phyloP scores from a whole-genome alignment of 2,888 invertebrate genomes.

The Drosophila dives region DNA sequence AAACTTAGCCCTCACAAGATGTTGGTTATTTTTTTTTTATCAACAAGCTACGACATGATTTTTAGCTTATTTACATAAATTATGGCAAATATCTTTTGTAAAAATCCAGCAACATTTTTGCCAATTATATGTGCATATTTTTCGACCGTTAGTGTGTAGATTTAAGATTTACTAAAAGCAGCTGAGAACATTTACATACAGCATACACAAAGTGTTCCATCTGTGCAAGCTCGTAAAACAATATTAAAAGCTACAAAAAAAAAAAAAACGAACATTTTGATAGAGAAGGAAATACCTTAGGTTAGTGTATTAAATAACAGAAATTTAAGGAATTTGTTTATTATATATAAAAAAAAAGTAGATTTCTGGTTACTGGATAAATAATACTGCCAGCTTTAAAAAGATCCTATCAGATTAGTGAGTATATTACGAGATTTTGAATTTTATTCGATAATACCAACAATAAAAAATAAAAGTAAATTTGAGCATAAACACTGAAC shows the following conservation, averaged over 20 bases:
- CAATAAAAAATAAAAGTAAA: not conserved
- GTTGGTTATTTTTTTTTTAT: slow-evolving; percentile 7
- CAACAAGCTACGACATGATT: slow-evolving; percentile 39
- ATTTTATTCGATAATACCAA: no score
- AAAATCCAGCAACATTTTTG: slow-evolving; percentile 31
- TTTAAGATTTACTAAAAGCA: slow-evolving; percentile 34
- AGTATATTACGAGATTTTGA: no score
- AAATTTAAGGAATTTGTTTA: not conserved
- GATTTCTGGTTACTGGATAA: not conserved
- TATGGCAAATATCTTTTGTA: slow-evolving; percentile 34
- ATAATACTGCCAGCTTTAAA: not conserved
- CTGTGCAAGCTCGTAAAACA: slow-evolving; percentile 50
- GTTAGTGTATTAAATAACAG: not conserved
- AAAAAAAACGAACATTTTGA: not conserved
- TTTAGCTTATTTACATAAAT: slow-evolving; percentile 49
- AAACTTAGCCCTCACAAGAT: slow-evolving; percentile 25
- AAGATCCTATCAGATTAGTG: no score
- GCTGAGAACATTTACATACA: slow-evolving; percentile 50
- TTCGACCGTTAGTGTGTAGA: slow-evolving; percentile 8
- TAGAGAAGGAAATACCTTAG: not conserved
- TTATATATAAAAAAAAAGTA: not conserved
- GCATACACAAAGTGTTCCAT: slow-evolving; percentile 53
- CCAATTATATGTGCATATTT: slow-evolving; percentile 45
- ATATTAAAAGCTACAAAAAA: slow-evolving; percentile 36
- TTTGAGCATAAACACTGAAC: not conserved